Base-by-base conservation (phyloP, 2,113 vertebrate species). In the Beaufortia kweichowensis region DNA sequence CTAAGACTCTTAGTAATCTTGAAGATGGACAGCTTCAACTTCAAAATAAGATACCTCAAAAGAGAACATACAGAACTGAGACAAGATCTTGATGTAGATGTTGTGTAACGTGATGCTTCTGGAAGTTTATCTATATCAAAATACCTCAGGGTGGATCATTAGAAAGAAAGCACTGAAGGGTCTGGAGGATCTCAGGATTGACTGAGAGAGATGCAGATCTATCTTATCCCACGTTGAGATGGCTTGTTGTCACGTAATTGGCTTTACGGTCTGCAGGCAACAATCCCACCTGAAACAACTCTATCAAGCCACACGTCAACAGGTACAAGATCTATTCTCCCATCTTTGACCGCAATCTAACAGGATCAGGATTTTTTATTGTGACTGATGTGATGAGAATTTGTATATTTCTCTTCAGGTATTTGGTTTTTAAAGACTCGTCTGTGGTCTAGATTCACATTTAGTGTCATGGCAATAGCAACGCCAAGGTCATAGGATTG, bases 211-310 rank as follows among this genome's bases (percentile, higher is more conserved):
- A 90, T 90, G 74, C 75, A 80, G 76, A 90, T 88, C 88, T 83
- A 24, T n/a, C 23, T 76, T 81, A 62, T 35, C 41, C 67, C 6
- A 7, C 63, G 75, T 77, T 43, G 19, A 85, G 84, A 85, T 81
- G 78, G 63, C 82, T 79, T 50, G 80, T 72, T 88, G 90, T 91
- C 90, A 90, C 90, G 89, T 85, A 91, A 88, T 65, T 66, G 79
- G 55, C 70, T 85, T 87, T 85, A 86, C 86, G 87, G 89, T 91
- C 90, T 88, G 74, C 85, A 89, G 90, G 82, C 85, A 90, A 89
- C 88, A 86, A 89, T 88, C 85, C 72, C 64, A 81, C 84, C 84
- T 82, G 41, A 46, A 82, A 84, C 70, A 65, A 19, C 17, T 5
- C 24, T 83, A 80, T 85, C 83, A 74, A 4, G 64, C 21, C 24